Conservation (phyloP, 2,113 vertebrate genomes). For the Macquaria ambigua region DNA sequence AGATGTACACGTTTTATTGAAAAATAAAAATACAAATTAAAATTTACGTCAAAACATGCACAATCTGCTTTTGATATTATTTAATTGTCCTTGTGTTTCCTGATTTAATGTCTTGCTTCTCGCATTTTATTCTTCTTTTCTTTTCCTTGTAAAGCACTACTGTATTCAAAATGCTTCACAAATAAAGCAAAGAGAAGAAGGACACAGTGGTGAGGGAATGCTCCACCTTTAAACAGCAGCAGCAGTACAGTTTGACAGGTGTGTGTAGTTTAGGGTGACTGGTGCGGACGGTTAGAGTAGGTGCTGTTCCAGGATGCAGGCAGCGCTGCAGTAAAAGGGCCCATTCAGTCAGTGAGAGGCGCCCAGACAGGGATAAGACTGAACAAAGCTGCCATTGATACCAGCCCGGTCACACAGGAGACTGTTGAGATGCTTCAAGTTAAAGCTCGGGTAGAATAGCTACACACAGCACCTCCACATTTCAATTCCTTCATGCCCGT, state of each 20-base stretch:
- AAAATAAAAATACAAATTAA: neutral
- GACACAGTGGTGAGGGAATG: no score
- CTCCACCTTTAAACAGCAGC: neutral
- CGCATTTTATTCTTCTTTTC: no score
- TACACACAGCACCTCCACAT: neutral
- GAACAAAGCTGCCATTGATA: slow-evolving; percentile 80
- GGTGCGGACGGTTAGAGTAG: no score
- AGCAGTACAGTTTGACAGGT: no score
- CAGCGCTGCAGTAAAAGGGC: slow-evolving; percentile 30
- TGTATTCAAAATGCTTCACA: neutral
- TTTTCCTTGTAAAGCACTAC: neutral
- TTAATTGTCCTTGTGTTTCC: neutral
- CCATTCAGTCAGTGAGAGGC: slow-evolving; percentile 32
- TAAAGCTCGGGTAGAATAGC: neutral
- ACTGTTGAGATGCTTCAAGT: slow-evolving; percentile 43
- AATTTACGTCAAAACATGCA: neutral
- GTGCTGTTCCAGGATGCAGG: slow-evolving; percentile 16
- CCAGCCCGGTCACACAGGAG: slow-evolving; percentile 18
- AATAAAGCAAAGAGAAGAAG: no score
- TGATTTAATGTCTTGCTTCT: neutral
- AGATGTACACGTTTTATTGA: neutral
- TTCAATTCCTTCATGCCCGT: neutral
- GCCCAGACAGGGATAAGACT: slow-evolving; percentile 14
- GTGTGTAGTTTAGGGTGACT: neutral
- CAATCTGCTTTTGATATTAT: neutral